Evolutionary conservation across 1,140 invertebrate genomes (phyloP).

Genomic region (Pectinophora gossypiella): DNA sequence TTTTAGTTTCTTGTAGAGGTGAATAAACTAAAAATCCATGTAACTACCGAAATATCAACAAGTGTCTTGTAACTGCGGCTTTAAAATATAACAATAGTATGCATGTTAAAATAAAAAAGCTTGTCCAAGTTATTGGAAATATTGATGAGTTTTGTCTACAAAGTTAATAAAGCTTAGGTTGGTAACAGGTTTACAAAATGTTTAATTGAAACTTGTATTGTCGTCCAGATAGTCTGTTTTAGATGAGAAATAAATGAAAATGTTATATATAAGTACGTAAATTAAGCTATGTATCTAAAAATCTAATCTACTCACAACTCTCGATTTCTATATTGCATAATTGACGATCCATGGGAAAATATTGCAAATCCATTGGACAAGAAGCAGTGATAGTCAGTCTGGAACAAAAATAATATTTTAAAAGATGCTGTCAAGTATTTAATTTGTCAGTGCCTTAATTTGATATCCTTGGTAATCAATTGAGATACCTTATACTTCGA

Average conservation of each 20-base stretch:
- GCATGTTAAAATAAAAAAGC: too few species aligned
- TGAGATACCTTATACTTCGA: slow-evolving; percentile 96
- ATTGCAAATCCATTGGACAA: slow-evolving; percentile 98
- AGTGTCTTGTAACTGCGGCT: slow-evolving; percentile 15
- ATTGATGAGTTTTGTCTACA: too few species aligned
- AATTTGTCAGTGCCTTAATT: too few species aligned
- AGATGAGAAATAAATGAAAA: too few species aligned
- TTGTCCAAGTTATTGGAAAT: too few species aligned
- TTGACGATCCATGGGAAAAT: slow-evolving; percentile 98
- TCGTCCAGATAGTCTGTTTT: too few species aligned
- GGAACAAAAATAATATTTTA: slow-evolving; percentile 39
- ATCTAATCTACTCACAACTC: slow-evolving; percentile 95
- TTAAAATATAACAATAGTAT: slow-evolving; percentile 10
- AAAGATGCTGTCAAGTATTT: background rate
- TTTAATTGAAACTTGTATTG: too few species aligned
- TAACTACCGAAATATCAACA: slow-evolving; percentile 20
- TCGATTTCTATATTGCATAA: slow-evolving; percentile 98
- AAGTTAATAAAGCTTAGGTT: too few species aligned
- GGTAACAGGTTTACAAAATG: too few species aligned
- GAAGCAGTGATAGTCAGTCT: slow-evolving; percentile 98
- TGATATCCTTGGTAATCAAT: background rate
- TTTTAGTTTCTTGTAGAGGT: slow-evolving; percentile 54
- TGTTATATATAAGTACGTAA: too few species aligned
- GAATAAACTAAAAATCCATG: slow-evolving; percentile 37
- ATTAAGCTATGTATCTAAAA: too few species aligned